Percentiles rank a stretch among this genome's conserved stretches.
These are phyloP conservation scores for Arge pagana DNA, from an alignment of 2,888 invertebrate species.

Conservation along the genomic window DNA sequence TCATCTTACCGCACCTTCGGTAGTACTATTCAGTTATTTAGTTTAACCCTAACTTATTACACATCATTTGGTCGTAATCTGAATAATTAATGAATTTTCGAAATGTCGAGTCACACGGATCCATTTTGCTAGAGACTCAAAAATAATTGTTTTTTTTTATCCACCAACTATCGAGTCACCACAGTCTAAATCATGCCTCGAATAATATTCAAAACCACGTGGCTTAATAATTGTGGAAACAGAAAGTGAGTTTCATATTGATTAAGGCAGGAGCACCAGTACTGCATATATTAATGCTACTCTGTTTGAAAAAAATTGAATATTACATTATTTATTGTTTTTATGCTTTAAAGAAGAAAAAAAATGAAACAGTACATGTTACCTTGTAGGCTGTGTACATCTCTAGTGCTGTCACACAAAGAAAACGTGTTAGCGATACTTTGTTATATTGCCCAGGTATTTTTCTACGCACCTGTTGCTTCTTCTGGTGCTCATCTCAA, in stretches of 20 bases:
- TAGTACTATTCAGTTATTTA: constrained; percentile 40
- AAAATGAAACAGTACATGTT: constrained; percentile 5
- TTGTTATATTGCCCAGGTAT: not conserved
- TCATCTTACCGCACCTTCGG: constrained; percentile 11
- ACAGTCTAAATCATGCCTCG: no score
- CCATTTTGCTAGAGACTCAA: not conserved
- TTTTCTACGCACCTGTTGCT: not conserved
- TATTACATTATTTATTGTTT: constrained; percentile 1
- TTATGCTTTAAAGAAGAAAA: not conserved
- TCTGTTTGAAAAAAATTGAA: not conserved
- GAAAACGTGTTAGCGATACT: not conserved
- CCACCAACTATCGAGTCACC: constrained; percentile 18
- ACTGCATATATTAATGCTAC: constrained; percentile 3
- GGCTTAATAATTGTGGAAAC: not conserved
- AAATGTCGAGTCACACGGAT: constrained; percentile 37
- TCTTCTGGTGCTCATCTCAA: constrained; percentile 2
- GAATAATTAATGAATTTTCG: constrained; percentile 39
- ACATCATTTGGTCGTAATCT: constrained; percentile 28
- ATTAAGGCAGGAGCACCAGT: constrained; percentile 1
- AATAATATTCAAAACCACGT: not conserved
- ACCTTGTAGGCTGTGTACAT: constrained; percentile 16
- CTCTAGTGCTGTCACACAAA: constrained; percentile 7
- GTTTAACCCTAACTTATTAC: constrained; percentile 31
- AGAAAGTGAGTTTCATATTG: constrained; percentile 6
- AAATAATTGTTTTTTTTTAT: constrained; percentile 33